phyloP scores from a whole-genome alignment of 2,113 vertebrate genomes.

The Harpagus bidentatus region DNA sequence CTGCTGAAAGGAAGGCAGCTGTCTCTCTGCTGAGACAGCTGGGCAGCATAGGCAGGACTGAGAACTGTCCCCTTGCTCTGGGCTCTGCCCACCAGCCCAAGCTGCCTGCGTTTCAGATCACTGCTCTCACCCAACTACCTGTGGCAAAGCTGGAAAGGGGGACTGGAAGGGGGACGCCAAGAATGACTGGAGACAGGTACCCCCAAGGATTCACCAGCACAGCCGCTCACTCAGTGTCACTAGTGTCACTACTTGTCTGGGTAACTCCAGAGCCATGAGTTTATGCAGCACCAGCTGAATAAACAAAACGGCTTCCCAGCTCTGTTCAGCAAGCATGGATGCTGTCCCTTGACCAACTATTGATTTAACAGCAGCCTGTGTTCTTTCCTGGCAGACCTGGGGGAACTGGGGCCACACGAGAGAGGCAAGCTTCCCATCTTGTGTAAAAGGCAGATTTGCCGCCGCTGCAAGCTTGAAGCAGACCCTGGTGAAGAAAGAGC shows the following conservation, averaged over 20 bases:
- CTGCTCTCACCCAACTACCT: not conserved
- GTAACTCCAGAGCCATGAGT: not conserved
- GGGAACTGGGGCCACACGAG: not conserved
- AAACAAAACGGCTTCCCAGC: not conserved
- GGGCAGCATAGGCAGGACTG: not conserved
- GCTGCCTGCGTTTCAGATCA: not conserved
- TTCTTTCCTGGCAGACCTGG: not conserved
- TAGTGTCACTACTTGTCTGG: not conserved
- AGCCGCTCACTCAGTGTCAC: rapidly evolving
- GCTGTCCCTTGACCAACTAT: not conserved
- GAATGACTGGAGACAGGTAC: not conserved
- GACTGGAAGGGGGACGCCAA: not conserved
- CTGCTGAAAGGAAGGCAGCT: not conserved
- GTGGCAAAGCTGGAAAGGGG: not conserved
- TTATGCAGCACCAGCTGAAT: not conserved
- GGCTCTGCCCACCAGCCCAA: not conserved
- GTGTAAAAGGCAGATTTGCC: not conserved
- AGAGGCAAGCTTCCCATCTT: not conserved
- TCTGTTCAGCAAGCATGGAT: not conserved
- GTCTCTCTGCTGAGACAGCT: not conserved
- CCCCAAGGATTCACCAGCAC: not conserved
- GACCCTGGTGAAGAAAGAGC: not conserved
- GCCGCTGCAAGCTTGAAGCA: not conserved
- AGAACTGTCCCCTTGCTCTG: not conserved
- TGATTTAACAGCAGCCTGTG: not conserved